Conservation (phyloP, 2,113 vertebrate genomes). For the Passer domesticus region DNA sequence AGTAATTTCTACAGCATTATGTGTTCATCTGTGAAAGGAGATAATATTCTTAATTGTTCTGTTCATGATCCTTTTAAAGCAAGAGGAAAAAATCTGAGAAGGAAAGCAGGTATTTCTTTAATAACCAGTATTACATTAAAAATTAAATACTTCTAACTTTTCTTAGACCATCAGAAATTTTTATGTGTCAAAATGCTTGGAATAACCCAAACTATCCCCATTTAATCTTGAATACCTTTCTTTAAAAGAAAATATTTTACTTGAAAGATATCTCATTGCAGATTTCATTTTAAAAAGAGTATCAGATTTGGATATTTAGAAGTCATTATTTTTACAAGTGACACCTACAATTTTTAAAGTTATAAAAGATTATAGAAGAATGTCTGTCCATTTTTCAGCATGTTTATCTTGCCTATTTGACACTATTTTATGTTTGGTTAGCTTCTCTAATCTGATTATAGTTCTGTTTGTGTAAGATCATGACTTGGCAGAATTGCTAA, state of each 20-base stretch:
- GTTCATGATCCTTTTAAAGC: background rate
- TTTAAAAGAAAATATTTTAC: slow-evolving; percentile 44
- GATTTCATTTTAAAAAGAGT: slow-evolving; percentile 5
- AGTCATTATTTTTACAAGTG: slow-evolving; percentile 15
- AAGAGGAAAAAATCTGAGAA: background rate
- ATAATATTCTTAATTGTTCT: background rate
- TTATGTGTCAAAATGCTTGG: background rate
- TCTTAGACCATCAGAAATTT: background rate
- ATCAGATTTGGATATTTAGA: slow-evolving; percentile 26
- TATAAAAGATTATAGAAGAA: slow-evolving; percentile 27
- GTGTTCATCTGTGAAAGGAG: background rate
- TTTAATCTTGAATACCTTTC: background rate
- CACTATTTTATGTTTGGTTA: slow-evolving; percentile 49
- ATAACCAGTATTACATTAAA: background rate
- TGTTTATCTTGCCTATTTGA: slow-evolving; percentile 51
- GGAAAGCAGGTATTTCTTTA: background rate
- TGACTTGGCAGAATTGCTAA: slow-evolving; percentile 14
- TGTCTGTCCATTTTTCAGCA: slow-evolving; percentile 4
- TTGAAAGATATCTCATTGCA: background rate
- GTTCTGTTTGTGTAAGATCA: slow-evolving; percentile 38
- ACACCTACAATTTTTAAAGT: slow-evolving; percentile 33
- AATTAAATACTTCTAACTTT: background rate
- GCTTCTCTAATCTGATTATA: slow-evolving; percentile 50
- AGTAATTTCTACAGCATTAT: background rate
- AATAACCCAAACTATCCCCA: background rate